phyloP scores from a whole-genome alignment of 2,888 invertebrate species.

The Rutpela maculata region DNA sequence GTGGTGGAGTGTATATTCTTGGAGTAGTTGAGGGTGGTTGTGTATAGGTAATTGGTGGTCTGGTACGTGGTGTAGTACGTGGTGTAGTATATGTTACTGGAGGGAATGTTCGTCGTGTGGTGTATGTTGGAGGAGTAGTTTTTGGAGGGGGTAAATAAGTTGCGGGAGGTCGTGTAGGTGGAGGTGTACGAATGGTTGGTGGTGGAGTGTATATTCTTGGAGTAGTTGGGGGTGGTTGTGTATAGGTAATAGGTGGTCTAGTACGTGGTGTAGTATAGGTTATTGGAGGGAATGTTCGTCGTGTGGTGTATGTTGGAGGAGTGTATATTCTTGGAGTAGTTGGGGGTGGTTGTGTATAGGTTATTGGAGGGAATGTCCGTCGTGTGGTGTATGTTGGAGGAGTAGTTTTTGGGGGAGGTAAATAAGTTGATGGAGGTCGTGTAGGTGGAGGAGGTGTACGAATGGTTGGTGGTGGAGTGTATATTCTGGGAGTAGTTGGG shows the following conservation, averaged over 20 bases:
- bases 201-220: background rate
- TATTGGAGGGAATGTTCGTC: no score
- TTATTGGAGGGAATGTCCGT: constrained; percentile 5
- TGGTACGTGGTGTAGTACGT: no score
- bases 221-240: no score
- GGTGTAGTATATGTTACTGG: background rate
- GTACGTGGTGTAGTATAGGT: background rate
- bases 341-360: background rate
- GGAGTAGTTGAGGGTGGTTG: background rate
- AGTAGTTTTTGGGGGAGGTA: background rate
- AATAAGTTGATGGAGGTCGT: constrained; percentile 17
- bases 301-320: no score
- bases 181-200: no score
- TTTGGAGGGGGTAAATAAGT: constrained; percentile 29
- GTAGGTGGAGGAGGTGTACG: background rate
- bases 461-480: constrained; percentile 8
- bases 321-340: background rate
- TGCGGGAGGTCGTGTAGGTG: background rate
- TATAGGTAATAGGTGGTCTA: no score
- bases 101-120: background rate
- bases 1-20: background rate
- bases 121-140: constrained; percentile 3
- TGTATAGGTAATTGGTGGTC: no score
- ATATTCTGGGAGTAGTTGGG: background rate
- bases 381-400: background rate